Conservation (phyloP, 2,888 invertebrate genomes). For the Dynastes hyllus region DNA sequence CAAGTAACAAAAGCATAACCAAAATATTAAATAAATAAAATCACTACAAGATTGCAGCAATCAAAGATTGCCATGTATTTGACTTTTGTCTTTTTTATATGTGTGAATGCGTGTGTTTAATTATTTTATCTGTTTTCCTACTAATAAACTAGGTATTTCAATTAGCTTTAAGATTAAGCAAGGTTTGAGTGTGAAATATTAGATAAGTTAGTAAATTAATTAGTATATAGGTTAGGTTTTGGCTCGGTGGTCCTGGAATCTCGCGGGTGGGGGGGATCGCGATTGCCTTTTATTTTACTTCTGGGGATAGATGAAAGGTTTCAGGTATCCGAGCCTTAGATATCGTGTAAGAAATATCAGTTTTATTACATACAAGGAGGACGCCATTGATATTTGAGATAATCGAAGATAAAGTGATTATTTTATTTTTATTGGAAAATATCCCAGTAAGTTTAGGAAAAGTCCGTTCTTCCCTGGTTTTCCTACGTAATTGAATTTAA, state of each 20-base stretch:
- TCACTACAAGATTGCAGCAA: too few relatives aligned
- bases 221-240: slow-evolving; percentile 10
- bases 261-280: slow-evolving; percentile 68
- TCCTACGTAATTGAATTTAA: too few relatives aligned
- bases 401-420: neutral
- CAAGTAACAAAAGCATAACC: too few relatives aligned
- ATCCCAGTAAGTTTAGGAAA: too few relatives aligned
- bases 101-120: slow-evolving; percentile 5
- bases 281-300: slow-evolving; percentile 46
- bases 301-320: slow-evolving; percentile 52
- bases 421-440: neutral
- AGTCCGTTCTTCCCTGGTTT: too few relatives aligned
- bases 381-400: neutral
- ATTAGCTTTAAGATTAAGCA: neutral
- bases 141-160: neutral
- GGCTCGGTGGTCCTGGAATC: slow-evolving; percentile 72
- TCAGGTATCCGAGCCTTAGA: slow-evolving; percentile 54
- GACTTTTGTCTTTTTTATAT: neutral
- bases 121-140: neutral
- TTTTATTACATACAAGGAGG: too few relatives aligned
- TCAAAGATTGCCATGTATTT: neutral
- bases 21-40: too few relatives aligned
- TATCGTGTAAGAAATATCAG: neutral
- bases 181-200: neutral
- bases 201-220: neutral